Base-by-base conservation (phyloP, 2,113 vertebrate genomes). In the Chamaea fasciata region DNA sequence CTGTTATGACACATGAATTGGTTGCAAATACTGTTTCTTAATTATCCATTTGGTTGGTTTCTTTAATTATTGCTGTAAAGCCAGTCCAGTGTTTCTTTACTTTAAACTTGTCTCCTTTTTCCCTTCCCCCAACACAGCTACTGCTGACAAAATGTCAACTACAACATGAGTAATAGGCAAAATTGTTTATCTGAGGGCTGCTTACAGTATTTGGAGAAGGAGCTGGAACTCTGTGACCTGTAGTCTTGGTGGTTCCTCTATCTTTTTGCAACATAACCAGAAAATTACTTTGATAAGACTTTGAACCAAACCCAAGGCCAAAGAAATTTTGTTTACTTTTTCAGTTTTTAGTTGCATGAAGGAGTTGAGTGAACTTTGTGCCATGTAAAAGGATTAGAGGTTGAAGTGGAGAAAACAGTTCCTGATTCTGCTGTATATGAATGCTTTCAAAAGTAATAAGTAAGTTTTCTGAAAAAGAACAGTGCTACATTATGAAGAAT, bases 301-400 rank as follows among this genome's bases (percentile, higher is more conserved):
- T 89, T 53, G 70, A 76, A 49, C 56, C 39, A 83, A 83, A 70
- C 42, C 59, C 84, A 74, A 77, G 47, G 41, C 37, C n/a, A 41
- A 83, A 87, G 39, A 88, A 70, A 85, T 52, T 77, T 87, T 95
- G 90, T 95, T 96, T 95, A 90, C 78, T 77, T 77, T 79, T 77
- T 41, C 13, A 44, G 47, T 70, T 78, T 94, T 80, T 16, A 37
- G 47, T 53, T 89, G 24, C 23, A 4, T 46, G 12, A 21, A 91
- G 47, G 27, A 42, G 50, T 55, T 76, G 30, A 1, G 24, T 83
- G 67, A 86, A 69, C 41, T 80, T 83, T 44, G 12, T 77, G 55
- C 44, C 5, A 1, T 12, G 20, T 63, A 21, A n/a, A 67, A 68
- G 52, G 17, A 31, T 77, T 94, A 65, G 65, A 77, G 19, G 15